These are phyloP conservation scores for Apamea epomidion DNA, from an alignment of 2,888 invertebrate species.

Conservation along the genomic window DNA sequence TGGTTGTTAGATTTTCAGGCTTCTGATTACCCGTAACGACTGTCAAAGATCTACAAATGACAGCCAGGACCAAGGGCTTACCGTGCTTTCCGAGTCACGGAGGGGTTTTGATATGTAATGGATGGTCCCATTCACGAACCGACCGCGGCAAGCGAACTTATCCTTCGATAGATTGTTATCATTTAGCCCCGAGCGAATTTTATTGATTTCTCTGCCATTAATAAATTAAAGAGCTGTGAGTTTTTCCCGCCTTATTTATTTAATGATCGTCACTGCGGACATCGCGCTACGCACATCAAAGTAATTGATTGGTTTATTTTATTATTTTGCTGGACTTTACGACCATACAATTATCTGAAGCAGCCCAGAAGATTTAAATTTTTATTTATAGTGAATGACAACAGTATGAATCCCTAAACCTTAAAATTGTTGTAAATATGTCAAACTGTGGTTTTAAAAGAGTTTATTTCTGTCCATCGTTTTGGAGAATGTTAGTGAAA, in stretches of 20 bases:
- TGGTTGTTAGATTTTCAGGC: background rate
- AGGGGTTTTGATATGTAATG: background rate
- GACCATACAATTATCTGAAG: background rate
- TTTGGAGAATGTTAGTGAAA: background rate
- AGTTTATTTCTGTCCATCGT: background rate
- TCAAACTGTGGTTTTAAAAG: background rate
- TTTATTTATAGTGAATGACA: background rate
- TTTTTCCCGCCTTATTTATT: too few relatives aligned
- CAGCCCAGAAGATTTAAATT: background rate
- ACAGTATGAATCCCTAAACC: background rate
- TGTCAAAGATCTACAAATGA: too few relatives aligned
- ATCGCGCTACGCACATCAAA: background rate
- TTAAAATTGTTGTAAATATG: background rate
- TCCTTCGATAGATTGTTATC: background rate
- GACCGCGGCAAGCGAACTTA: background rate
- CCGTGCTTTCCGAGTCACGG: background rate
- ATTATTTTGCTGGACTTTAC: background rate
- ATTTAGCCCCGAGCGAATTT: too few relatives aligned
- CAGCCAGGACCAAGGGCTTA: too few relatives aligned
- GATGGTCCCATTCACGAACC: background rate
- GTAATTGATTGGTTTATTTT: background rate
- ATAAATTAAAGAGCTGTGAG: background rate
- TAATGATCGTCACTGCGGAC: background rate
- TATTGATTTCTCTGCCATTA: background rate
- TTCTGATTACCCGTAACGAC: background rate